Evolutionary conservation across 1,140 invertebrate species (phyloP).

Genomic region (Drosophila ananassae): DNA sequence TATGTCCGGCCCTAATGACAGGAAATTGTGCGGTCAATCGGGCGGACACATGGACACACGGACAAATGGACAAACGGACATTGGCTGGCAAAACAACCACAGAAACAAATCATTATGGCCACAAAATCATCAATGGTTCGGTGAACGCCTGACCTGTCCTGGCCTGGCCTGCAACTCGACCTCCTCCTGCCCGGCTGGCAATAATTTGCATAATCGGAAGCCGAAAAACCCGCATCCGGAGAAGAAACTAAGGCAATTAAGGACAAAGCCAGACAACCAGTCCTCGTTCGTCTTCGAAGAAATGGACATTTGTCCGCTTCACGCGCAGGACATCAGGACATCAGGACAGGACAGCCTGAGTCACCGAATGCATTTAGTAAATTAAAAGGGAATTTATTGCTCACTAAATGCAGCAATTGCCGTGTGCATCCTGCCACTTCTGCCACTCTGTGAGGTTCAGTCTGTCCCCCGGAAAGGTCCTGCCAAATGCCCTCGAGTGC

Average conservation of each 20-base stretch:
- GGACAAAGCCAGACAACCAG: conserved; percentile 60
- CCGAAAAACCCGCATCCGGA: conserved; percentile 26
- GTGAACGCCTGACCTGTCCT: conserved; percentile 16
- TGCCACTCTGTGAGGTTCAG: conserved; percentile 1
- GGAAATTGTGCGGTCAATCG: conserved; percentile 76
- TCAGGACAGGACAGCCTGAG: conserved; percentile 16
- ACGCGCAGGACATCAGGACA: conserved; percentile 55
- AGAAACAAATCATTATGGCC: conserved; percentile 78
- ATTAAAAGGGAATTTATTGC: conserved; percentile 82
- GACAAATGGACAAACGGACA: background rate
- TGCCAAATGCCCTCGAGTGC: conserved; percentile 32
- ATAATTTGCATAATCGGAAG: conserved; percentile 70
- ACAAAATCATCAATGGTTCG: conserved; percentile 65
- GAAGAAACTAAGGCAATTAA: conserved; percentile 57
- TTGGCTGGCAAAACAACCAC: conserved; percentile 37
- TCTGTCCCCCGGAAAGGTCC: conserved; percentile 6
- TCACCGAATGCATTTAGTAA: conserved; percentile 77
- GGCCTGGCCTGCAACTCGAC: background rate
- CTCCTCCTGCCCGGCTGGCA: conserved; percentile 14
- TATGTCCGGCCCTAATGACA: conserved; percentile 75
- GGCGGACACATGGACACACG: conserved; percentile 23
- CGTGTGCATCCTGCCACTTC: conserved; percentile 45
- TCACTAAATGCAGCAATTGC: conserved; percentile 73
- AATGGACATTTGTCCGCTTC: conserved; percentile 74
- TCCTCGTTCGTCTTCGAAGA: conserved; percentile 64